Conservation (phyloP, 2,113 vertebrate genomes). For the Oxyura jamaicensis region DNA sequence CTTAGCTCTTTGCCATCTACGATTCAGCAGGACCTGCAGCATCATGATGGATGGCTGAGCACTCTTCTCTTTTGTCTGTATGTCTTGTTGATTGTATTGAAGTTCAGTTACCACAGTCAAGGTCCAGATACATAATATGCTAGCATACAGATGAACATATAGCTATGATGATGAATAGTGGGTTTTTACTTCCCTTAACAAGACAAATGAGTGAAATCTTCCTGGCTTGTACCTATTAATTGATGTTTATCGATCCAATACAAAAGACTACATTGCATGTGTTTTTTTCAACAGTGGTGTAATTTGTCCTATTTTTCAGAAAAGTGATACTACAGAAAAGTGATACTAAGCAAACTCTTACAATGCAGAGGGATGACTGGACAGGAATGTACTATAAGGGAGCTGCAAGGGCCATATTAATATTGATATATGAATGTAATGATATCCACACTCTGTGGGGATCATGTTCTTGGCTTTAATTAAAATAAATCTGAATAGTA, state of each 20-base stretch:
- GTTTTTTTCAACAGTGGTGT: background rate
- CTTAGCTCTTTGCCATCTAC: background rate
- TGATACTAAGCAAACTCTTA: background rate
- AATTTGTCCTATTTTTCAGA: background rate
- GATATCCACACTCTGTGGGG: background rate
- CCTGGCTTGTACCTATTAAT: conserved; percentile 10
- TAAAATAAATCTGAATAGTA: background rate
- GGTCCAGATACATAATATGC: conserved; percentile 7
- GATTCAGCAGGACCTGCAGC: conserved; percentile 44
- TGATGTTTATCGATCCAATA: conserved; percentile 27
- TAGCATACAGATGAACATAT: background rate
- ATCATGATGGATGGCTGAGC: conserved; percentile 57
- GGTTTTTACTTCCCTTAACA: conserved; percentile 25
- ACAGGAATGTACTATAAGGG: background rate
- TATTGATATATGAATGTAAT: background rate
- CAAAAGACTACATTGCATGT: background rate
- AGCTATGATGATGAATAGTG: conserved; percentile 44
- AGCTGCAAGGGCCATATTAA: background rate
- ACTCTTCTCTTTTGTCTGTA: conserved; percentile 15
- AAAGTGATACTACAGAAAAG: background rate
- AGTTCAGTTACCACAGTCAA: conserved; percentile 1
- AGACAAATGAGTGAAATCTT: conserved; percentile 41
- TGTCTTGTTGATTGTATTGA: conserved; percentile 56
- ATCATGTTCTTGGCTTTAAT: background rate
- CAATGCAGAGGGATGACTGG: background rate